These are phyloP conservation scores for Bufo bufo DNA, from an alignment of 2,113 vertebrate genomes.

Conservation along the genomic window DNA sequence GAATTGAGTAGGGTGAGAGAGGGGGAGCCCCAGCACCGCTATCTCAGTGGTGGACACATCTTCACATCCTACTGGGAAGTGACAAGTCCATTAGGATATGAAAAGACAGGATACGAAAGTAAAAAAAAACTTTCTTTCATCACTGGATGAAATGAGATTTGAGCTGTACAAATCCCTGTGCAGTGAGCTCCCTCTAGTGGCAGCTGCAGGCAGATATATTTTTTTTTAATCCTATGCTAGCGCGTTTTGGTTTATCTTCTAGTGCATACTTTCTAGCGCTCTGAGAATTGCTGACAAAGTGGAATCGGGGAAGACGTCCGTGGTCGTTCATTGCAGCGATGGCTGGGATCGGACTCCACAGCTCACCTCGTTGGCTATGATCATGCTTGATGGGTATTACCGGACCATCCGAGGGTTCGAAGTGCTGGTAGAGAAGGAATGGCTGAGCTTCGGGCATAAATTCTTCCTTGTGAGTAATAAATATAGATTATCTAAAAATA, in stretches of 20 bases:
- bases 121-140: no score
- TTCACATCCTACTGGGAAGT: no score
- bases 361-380: constrained; percentile 91
- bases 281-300: constrained; percentile 94
- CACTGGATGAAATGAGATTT: no score
- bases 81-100: no score
- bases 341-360: constrained; percentile 96
- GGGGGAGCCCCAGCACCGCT: no score
- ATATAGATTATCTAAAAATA: not conserved
- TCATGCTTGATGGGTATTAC: constrained; percentile 92
- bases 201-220: no score
- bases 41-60: no score
- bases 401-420: constrained; percentile 92
- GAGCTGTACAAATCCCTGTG: no score
- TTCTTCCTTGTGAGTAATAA: constrained; percentile 89
- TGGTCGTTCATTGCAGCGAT: constrained; percentile 95
- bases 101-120: no score
- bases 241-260: not conserved
- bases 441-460: constrained; percentile 94
- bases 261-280: constrained; percentile 93
- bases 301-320: constrained; percentile 93
- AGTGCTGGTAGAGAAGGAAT: constrained; percentile 94
- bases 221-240: no score
- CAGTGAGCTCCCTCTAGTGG: no score
- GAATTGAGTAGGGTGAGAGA: no score